phyloP scores from a whole-genome alignment of 1,140 invertebrate genomes.

The Eueides isabella region DNA sequence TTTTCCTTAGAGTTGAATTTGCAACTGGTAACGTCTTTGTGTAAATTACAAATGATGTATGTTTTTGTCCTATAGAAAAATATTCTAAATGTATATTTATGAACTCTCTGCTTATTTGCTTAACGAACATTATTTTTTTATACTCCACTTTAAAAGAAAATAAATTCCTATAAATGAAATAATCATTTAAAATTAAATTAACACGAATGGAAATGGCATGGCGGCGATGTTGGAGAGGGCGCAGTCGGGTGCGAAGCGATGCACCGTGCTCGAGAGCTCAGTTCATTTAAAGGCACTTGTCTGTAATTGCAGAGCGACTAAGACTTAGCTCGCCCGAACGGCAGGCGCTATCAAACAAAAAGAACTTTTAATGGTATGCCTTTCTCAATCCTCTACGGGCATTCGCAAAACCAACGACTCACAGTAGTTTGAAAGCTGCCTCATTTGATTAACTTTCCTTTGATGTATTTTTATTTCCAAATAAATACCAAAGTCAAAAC shows the following conservation, averaged over 20 bases:
- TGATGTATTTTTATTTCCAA: conserved; percentile 33
- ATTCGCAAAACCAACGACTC: conserved; percentile 42
- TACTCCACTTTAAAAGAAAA: conserved; percentile 23
- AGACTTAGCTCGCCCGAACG: conserved; percentile 69
- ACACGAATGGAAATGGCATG: conserved; percentile 61
- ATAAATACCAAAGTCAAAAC: conserved; percentile 24
- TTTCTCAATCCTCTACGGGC: conserved; percentile 56
- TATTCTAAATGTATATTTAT: background rate
- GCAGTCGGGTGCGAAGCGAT: conserved; percentile 73
- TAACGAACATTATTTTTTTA: background rate
- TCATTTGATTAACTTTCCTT: conserved; percentile 42
- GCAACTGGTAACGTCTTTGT: conserved; percentile 67
- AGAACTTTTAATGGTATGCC: conserved; percentile 78
- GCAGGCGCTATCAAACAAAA: conserved; percentile 70
- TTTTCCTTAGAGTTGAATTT: conserved; percentile 67
- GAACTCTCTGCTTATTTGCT: background rate
- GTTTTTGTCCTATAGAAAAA: conserved; percentile 8
- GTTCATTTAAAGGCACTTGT: conserved; percentile 81
- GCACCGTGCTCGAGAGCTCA: conserved; percentile 79
- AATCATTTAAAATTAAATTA: conserved; percentile 71
- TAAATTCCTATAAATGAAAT: conserved; percentile 39
- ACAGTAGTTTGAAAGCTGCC: conserved; percentile 34
- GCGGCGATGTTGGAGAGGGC: conserved; percentile 57
- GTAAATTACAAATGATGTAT: conserved; percentile 53
- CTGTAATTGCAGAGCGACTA: conserved; percentile 79